A percentile compares a stretch with the other conserved stretches of the same genome.
Conservation (phyloP, 2,888 invertebrate species). For the Phragmatobia fuliginosa region DNA sequence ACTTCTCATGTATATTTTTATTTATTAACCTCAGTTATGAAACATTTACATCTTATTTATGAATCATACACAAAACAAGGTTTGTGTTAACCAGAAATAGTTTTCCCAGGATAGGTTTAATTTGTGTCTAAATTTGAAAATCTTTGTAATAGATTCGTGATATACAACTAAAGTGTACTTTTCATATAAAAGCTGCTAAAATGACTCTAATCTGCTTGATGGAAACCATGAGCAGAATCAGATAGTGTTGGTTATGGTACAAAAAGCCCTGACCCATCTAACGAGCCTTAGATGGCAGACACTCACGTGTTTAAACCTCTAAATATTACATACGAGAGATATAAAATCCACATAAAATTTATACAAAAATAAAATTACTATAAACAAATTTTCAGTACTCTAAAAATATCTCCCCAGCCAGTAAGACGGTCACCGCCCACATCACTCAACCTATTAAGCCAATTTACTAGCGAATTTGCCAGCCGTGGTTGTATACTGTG, state of each 20-base stretch:
- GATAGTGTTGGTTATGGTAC: too few species aligned
- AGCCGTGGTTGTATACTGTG: background rate
- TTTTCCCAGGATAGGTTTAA: background rate
- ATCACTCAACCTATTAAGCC: constrained; percentile 18
- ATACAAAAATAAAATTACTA: background rate
- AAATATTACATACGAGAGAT: too few species aligned
- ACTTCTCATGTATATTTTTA: too few species aligned
- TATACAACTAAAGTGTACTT: too few species aligned
- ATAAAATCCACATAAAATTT: background rate
- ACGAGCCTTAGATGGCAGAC: too few species aligned
- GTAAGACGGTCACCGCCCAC: constrained; percentile 1
- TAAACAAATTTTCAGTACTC: background rate
- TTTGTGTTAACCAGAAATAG: background rate
- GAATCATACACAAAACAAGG: background rate
- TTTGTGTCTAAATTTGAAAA: too few species aligned
- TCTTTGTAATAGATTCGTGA: too few species aligned
- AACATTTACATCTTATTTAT: background rate
- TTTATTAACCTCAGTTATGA: background rate
- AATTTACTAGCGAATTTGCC: constrained; percentile 9
- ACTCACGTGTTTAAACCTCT: too few species aligned
- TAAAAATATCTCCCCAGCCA: background rate
- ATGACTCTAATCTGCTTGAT: too few species aligned
- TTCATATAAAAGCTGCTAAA: too few species aligned
- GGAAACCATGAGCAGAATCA: too few species aligned
- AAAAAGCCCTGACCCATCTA: too few species aligned